Percentiles rank a stretch among this genome's conserved stretches.
Conservation (phyloP, 2,113 vertebrate species). For the Phyllostomus hastatus region DNA sequence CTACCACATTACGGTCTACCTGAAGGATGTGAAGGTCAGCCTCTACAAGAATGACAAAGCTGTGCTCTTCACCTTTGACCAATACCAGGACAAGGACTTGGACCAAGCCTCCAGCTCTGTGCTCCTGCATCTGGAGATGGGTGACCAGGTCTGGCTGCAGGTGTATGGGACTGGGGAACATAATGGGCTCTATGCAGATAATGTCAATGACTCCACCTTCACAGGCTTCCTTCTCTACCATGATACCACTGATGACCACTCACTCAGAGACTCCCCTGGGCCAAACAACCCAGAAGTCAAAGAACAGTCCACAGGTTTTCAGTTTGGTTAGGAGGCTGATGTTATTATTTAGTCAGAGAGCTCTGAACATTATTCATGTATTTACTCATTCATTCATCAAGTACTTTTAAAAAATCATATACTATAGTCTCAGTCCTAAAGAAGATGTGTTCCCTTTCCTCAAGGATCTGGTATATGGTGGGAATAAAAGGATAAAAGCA, state of each 20-base stretch:
- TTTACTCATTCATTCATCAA: neutral
- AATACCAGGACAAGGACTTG: conserved; percentile 84
- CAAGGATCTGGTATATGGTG: neutral
- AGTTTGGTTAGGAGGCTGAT: neutral
- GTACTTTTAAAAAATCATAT: neutral
- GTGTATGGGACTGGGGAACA: conserved; percentile 80
- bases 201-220: conserved; percentile 86
- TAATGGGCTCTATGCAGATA: conserved; percentile 85
- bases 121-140: conserved; percentile 80
- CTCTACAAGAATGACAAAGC: conserved; percentile 85
- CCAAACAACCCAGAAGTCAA: accelerated
- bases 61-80: conserved; percentile 84
- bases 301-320: neutral
- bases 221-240: conserved; percentile 88
- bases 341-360: neutral
- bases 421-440: neutral
- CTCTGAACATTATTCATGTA: neutral
- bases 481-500: neutral
- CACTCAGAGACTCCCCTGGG: neutral
- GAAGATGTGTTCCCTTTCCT: neutral
- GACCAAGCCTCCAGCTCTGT: conserved; percentile 87
- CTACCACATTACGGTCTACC: conserved; percentile 88
- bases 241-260: conserved; percentile 55
- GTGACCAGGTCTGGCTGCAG: conserved; percentile 89
- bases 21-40: conserved; percentile 84